Evolutionary conservation across 53 echinoderm and acorn worm species (phyloP), one percentile per base, ranked within the genome.

Genomic region (Pentamera pediparva): DNA sequence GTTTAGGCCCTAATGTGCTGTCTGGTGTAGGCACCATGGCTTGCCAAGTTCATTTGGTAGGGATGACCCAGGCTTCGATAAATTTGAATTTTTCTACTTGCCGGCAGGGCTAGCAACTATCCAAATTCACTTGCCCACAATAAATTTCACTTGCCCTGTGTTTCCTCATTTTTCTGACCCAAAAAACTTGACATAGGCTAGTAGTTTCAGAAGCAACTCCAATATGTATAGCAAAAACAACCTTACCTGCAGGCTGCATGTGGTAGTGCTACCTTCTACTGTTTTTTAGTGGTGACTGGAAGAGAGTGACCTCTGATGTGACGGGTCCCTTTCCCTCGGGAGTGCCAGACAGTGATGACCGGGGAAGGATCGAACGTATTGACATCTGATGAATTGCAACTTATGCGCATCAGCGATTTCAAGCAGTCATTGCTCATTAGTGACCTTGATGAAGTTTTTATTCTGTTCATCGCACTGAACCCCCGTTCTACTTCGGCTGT

Each of bases 401-500:
- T 54, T 54, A 54, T 54, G 54, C 54, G 54, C 25, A 54, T 54
- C 0, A 54, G 54, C 24, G 22, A 54, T 54, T 54, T 54, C 6
- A 54, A 54, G 28, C 25, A 3, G 54, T 22, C 54, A 54, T 54
- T 54, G 20, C 25, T 28, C 54, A 62, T 62, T 26, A 36, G 33
- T 6, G 62, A 20, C 32, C 62, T 62, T 4, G 17, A 6, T 34
- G 62, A 62, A 26, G 62, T 18, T 36, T 62, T 62, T 62, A 62
- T 62, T 21, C 33, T 34, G 62, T 62, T 62, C 35, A 62, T 62
- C 24, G 17, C 37, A 35, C 18, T 18, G 37, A 62, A 62, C 30
- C 62, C 62, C 3, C 62, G 62, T 30, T 62, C 62, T 20, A 32
- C 33, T 62, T 32, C 62, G 32, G 35, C 62, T 35, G 35, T 62